Evolutionary conservation across 2,113 vertebrate genomes (phyloP).

Genomic region (Peromyscus polionotus): DNA sequence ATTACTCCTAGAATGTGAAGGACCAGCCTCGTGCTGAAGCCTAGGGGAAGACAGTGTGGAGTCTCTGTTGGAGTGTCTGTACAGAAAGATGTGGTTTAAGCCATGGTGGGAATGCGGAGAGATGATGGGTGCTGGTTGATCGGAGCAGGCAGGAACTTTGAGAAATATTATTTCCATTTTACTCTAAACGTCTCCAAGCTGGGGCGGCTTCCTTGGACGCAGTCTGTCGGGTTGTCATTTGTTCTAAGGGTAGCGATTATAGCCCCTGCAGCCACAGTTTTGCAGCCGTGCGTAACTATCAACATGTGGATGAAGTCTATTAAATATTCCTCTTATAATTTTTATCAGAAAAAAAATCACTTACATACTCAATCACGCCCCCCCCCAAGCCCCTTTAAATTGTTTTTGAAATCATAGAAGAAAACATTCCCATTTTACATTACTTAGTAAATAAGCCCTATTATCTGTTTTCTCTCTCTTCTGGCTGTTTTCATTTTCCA

Average conservation of each 20-base stretch:
- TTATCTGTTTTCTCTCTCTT: constrained; percentile 54
- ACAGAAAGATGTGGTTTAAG: background rate
- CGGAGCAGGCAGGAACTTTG: constrained; percentile 1
- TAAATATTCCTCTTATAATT: background rate
- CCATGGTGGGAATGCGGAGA: background rate
- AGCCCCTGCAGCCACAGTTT: background rate
- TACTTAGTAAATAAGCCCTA: background rate
- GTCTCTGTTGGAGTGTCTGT: too few species aligned
- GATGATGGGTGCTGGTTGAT: background rate
- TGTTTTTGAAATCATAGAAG: constrained; percentile 8
- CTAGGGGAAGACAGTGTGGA: background rate
- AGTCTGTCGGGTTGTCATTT: background rate
- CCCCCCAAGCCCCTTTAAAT: background rate
- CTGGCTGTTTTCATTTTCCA: constrained; percentile 54
- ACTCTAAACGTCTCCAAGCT: background rate
- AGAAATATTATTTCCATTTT: constrained; percentile 43
- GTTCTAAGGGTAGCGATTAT: background rate
- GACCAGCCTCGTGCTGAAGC: background rate
- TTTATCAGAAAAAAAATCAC: background rate
- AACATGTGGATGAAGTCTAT: background rate
- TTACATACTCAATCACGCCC: background rate
- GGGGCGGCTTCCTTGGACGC: background rate
- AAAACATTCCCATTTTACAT: background rate
- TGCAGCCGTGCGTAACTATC: background rate
- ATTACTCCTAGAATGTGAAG: background rate